Evolutionary conservation across 2,888 invertebrate genomes (phyloP), one percentile per base, ranked within the genome.

Genomic region (Mesorhabditis belari): DNA sequence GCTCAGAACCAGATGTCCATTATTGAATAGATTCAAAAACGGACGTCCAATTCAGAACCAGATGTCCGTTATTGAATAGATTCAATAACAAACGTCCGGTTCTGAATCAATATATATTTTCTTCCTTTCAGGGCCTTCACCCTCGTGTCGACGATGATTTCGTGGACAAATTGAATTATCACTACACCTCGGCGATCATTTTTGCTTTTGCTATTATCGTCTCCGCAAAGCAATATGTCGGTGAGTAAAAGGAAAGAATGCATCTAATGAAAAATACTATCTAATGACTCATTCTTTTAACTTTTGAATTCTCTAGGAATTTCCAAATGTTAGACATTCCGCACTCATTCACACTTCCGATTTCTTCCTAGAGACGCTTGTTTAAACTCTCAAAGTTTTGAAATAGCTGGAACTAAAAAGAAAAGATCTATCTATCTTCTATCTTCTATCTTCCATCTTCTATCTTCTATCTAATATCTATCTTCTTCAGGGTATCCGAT

Each of bases 191-290:
- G 55, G 81, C 81, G 59, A 81, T 81, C 60, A 81, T 81, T 64
- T 81, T 81, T 62, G 81, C 81, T 9, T 81, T 81, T 67, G 81
- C 81, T 54, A 81, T 81, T 53, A 83, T 80, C 80, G 85, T 81
- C 25, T 80, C 80, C 27, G 81, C 81, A 49, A 81, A 81, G 64
- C 81, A 81, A 68, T 81, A 81, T 66, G 81, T 80, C 63, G 80
- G 80, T 71, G 29, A 61, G 74, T 63, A 27, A 26, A 35, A 17
- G 23, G 6, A n/a, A 2, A 23, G 12, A 23, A 1, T 55, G 9
- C 21, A 51, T 51, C 19, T 1, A n/a, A 51, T 2, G 17, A 9
- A n/a, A 17, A 9, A 1, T 19, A 17, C 2, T n/a, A 51, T 12
- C 1, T n/a, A 51, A 19, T 2, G 1, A 51, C 19, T 19, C 9